Percentiles rank a stretch among this genome's conserved stretches.
Conservation (phyloP, 2,797 vertebrate genomes). For the Mormyrops attenuatus region DNA sequence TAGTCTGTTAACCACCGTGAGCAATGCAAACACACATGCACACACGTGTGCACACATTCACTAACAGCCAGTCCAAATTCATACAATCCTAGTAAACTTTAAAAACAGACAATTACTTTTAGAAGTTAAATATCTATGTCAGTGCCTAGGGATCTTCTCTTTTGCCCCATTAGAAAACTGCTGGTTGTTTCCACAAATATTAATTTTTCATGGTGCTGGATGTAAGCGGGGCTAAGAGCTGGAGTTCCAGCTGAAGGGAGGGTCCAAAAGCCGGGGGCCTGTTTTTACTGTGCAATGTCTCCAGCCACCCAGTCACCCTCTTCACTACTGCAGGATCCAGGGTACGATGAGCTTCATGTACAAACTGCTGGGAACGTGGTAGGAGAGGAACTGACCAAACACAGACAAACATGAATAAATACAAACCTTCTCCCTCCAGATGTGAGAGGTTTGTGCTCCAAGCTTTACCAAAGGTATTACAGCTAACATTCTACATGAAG, state of each 20-base stretch:
- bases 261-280: no score
- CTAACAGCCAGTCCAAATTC: background rate
- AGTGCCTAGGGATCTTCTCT: background rate
- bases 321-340: background rate
- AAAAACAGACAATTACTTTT: background rate
- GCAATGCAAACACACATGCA: background rate
- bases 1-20: background rate
- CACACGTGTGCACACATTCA: background rate
- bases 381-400: background rate
- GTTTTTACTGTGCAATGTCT: background rate
- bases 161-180: background rate
- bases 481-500: background rate
- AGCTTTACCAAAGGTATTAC: background rate
- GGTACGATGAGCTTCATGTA: background rate
- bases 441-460: background rate
- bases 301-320: background rate
- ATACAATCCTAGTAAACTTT: background rate
- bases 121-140: background rate
- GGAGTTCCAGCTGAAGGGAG: background rate
- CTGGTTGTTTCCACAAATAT: slow-evolving; percentile 1
- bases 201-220: background rate
- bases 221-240: background rate
- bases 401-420: background rate
- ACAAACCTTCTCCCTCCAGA: background rate
- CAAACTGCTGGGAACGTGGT: background rate